Evolutionary conservation across 2,888 invertebrate species (phyloP).

Genomic region (Volucella inflata): DNA sequence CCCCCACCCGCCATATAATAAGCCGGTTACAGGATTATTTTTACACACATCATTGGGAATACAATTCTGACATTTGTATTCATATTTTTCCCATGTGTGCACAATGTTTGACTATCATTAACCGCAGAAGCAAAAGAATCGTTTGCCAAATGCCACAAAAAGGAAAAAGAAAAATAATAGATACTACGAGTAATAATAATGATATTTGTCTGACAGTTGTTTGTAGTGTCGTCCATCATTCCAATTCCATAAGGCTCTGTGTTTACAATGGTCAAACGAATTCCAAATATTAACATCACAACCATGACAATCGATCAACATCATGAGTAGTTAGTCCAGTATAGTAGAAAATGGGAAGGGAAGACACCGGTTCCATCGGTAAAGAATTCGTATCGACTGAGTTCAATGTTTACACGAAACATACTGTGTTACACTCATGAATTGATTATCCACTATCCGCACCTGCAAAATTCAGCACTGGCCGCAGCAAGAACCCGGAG

Average conservation of each 20-base stretch:
- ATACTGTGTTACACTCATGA: not conserved
- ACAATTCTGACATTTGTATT: conserved; percentile 12
- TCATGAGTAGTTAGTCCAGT: not conserved
- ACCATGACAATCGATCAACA: conserved; percentile 16
- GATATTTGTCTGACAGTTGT: conserved; percentile 1
- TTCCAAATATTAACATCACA: conserved; percentile 3
- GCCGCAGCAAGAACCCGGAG: too few species aligned
- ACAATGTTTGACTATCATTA: conserved; percentile 10
- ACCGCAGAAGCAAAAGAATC: not conserved
- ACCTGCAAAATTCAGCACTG: not conserved
- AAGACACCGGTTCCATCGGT: too few species aligned
- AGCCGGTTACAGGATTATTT: conserved; percentile 20
- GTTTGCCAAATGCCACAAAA: conserved; percentile 1
- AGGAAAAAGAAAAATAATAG: not conserved
- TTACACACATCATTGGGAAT: not conserved
- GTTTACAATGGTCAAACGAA: conserved; percentile 5
- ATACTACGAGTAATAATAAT: too few species aligned
- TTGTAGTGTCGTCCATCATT: too few species aligned
- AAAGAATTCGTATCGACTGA: conserved; percentile 16
- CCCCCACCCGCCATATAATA: not conserved
- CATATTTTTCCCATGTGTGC: not conserved
- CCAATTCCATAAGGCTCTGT: not conserved
- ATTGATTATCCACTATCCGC: conserved; percentile 29
- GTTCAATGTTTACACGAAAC: conserved; percentile 11
- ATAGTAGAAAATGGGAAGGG: not conserved